Conservation (phyloP, 2,113 vertebrate genomes). For the Pyrgilauda ruficollis region DNA sequence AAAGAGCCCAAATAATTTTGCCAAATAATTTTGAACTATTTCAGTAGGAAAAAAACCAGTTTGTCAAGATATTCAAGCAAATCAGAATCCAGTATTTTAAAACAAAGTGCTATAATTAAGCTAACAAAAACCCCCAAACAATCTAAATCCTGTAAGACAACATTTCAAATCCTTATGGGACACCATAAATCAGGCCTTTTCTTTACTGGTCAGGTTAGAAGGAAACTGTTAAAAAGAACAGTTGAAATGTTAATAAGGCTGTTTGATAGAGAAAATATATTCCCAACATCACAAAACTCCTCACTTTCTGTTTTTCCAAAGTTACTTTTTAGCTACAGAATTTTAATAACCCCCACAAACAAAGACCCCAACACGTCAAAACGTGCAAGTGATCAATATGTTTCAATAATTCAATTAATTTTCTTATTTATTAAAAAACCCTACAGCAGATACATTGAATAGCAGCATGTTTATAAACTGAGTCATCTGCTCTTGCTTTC, state of each 20-base stretch:
- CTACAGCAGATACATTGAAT: neutral
- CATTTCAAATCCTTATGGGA: neutral
- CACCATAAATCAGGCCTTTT: neutral
- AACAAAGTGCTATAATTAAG: neutral
- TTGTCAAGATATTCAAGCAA: neutral
- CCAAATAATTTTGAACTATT: neutral
- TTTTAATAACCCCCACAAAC: neutral
- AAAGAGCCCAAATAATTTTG: neutral
- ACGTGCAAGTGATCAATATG: neutral
- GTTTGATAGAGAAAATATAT: neutral
- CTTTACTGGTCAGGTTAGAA: neutral
- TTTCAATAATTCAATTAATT: neutral
- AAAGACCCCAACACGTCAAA: neutral
- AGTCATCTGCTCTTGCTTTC: neutral
- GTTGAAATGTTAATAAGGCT: neutral
- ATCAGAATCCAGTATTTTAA: neutral
- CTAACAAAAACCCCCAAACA: accelerated
- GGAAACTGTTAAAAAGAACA: neutral
- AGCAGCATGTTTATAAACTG: neutral
- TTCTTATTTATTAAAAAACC: neutral
- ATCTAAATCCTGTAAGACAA: neutral
- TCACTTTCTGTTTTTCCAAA: neutral
- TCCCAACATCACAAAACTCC: neutral
- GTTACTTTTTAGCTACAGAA: neutral
- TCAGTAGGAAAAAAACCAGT: neutral